Percentiles rank a stretch among this genome's conserved stretches.
Conservation (phyloP, 2,113 vertebrate species). For the Lucifuga dentata region DNA sequence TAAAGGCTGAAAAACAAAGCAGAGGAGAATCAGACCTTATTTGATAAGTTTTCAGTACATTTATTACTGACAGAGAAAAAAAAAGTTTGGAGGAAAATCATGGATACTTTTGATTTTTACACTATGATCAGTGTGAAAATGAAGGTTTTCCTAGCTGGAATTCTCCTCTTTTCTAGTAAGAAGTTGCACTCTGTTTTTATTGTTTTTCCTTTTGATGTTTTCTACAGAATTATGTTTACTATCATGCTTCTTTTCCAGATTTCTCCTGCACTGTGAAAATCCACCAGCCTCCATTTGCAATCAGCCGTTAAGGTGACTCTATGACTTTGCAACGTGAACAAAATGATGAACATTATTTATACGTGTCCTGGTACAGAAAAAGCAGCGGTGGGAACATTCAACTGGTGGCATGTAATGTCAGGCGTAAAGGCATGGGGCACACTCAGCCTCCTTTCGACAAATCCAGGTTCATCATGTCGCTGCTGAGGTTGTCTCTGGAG, state of each 20-base stretch:
- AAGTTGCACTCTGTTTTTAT: no score
- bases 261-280: conserved; percentile 19
- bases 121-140: not conserved
- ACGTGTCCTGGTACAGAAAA: conserved; percentile 58
- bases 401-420: conserved; percentile 9
- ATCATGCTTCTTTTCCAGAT: conserved; percentile 50
- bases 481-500: not conserved
- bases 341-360: not conserved
- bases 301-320: not conserved
- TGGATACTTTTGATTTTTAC: not conserved
- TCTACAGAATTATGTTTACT: no score
- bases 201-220: no score
- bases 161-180: conserved; percentile 3
- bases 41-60: not conserved
- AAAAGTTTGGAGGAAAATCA: no score
- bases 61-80: no score
- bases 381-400: not conserved
- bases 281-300: not conserved
- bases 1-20: no score
- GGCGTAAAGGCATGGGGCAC: not conserved
- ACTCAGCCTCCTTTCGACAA: not conserved
- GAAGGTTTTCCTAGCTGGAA: not conserved
- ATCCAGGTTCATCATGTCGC: not conserved
- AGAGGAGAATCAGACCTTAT: not conserved
- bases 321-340: conserved; percentile 60